Base-by-base conservation (phyloP, 1,140 invertebrate genomes). In the Diorhabda sublineata region DNA sequence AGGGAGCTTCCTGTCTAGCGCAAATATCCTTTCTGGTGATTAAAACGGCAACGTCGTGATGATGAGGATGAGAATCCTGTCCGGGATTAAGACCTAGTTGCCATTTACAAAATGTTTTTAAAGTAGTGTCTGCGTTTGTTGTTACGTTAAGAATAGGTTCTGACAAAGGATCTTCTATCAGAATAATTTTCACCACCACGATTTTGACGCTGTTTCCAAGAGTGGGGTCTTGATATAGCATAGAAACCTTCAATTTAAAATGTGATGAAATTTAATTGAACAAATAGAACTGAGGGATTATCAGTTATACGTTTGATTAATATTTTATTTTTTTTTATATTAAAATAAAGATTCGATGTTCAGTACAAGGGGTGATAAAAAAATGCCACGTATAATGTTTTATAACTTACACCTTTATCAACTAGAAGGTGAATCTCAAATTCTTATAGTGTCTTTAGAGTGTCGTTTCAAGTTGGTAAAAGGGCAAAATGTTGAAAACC, bases 1-100 rank as follows among this genome's bases (percentile, higher is more conserved):
- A 90, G 73, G 90, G 91, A 56, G 88, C 86, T 79, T 92, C 89
- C 74, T 89, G 85, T 67, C 87, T 86, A 47, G 91, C 90, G 82
- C 94, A 96, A 72, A 96, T 95, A 79, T 96, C 92, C 78, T 90
- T 88, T 73, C 94, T 90, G 58, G 96, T 98, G 42, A 97, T 86
- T 4, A 98, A 84, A 73, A 98, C 91, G 56, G 95, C 96, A 0
- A 96, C 93, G 77, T 97, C 96, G 79, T 98, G 95, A 77, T 97
- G 95, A 77, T 94, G 89, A 4, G 93, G 93, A 82, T 95, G 89
- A 3, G 86, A 84, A 71, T 95, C 92, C 73, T 91, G 87, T 43
- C 84, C 82, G 0, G 90, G 90, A 81, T 96, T 96, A 62, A 92
- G 82, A 63, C 86, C 86, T 73, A 89, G 87, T 80, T 96, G 94